Evolutionary conservation across 2,888 invertebrate species (phyloP).

Genomic region (Apamea crenata): DNA sequence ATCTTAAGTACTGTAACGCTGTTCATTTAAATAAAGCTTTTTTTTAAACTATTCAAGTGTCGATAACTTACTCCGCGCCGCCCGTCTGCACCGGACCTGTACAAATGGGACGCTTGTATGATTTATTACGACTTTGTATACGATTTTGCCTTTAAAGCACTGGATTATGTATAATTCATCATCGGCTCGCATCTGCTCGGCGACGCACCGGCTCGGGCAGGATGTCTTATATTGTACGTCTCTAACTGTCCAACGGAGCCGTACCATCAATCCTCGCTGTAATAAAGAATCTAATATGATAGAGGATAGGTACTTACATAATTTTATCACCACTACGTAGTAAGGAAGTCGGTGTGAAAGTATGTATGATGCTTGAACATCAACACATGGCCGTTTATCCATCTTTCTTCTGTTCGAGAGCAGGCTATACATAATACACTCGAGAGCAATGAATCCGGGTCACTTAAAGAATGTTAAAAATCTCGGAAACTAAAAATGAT

Average conservation of each 20-base stretch:
- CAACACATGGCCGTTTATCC: background rate
- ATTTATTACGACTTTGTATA: slow-evolving; percentile 58
- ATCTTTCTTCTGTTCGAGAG: background rate
- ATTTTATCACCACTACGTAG: background rate
- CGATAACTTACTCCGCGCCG: background rate
- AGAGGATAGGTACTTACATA: slow-evolving; percentile 12
- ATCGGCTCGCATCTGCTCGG: slow-evolving; percentile 43
- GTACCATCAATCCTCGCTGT: slow-evolving; percentile 21
- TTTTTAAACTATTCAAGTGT: too few species aligned
- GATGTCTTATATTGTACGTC: slow-evolving; percentile 20
- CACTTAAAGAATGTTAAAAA: too few species aligned
- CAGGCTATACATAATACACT: too few species aligned
- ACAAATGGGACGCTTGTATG: slow-evolving; percentile 48
- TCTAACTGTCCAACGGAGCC: slow-evolving; percentile 21
- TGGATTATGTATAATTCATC: slow-evolving; percentile 64
- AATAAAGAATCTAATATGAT: slow-evolving; percentile 9
- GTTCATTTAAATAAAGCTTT: too few species aligned
- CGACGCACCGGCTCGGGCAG: slow-evolving; percentile 5
- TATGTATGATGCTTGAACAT: background rate
- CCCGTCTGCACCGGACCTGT: slow-evolving; percentile 24
- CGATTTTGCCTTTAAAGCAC: slow-evolving; percentile 44
- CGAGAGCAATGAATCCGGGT: too few species aligned
- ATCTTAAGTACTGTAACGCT: too few species aligned
- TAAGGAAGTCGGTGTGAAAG: slow-evolving; percentile 5
- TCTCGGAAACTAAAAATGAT: too few species aligned